Evolutionary conservation across 2,797 vertebrate genomes (phyloP), one percentile per base, ranked within the genome.

Genomic region (Craterocephalus amniculus): DNA sequence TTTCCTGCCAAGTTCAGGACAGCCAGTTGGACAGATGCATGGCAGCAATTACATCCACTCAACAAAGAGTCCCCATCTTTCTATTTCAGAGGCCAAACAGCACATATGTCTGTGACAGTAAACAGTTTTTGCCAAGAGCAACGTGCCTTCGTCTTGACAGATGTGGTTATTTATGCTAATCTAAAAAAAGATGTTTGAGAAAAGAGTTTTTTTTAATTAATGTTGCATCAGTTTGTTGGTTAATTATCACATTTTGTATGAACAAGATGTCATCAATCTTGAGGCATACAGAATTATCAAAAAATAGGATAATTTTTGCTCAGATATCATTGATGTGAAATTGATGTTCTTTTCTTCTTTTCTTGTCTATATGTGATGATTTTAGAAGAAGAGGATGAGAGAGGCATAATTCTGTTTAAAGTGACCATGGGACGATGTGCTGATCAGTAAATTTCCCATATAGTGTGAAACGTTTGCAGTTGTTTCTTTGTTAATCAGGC

Each of bases 1-100:
- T n/a, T n/a, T 70, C 56, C 64, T 75, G 78, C 60, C 62, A 70
- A 73, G 59, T 69, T 60, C 61, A 61, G 70, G 55, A 61, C n/a
- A 16, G 62, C 72, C 72, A 73, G 26, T 78, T 70, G 51, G 58
- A 76, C 61, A 58, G 52, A 64, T 78, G 51, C 65, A 38, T 12
- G 70, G 61, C 74, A 34, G 72, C 67, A 62, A 68, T 73, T 72
- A 60, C 45, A 68, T 60, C 31, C 49, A 31, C 60, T 76, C 38
- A 74, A 36, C 61, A 67, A 67, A 67, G 58, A 61, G 55, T 70
- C 60, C 11, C 67, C 31, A 55, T 80, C 58, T 29, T 72, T 58
- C 32, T 59, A 14, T 72, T 72, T 66, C 49, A 64, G 8, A 24
- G 49, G 24, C 48, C 36, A 66, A 58, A 67, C 66, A n/a, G 35